A percentile compares a stretch with the other conserved stretches of the same genome.
These are phyloP conservation scores for Troides aeacus DNA, from an alignment of 2,888 invertebrate genomes.

Conservation along the genomic window DNA sequence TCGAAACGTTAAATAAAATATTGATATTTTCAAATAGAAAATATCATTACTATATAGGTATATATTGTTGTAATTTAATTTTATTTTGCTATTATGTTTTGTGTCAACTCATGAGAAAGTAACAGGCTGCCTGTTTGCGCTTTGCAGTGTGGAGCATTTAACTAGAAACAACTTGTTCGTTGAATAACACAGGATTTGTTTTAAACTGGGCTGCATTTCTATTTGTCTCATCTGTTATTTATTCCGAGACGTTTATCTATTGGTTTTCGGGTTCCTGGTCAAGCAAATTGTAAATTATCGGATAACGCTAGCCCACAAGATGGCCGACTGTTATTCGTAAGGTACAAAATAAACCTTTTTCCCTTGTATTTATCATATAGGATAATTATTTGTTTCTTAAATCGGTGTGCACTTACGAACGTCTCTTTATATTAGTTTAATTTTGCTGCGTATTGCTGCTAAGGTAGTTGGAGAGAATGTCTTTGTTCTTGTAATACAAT, in stretches of 20 bases:
- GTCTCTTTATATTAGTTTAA: conserved; percentile 27
- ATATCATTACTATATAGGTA: conserved; percentile 32
- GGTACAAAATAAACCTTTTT: conserved; percentile 68
- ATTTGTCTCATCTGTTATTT: conserved; percentile 44
- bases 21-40: conserved; percentile 40
- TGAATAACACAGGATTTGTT: conserved; percentile 46
- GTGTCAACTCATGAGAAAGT: conserved; percentile 47
- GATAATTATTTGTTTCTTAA: conserved; percentile 27
- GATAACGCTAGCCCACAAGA: conserved; percentile 79
- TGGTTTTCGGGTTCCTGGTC: conserved; percentile 52
- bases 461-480: conserved; percentile 40
- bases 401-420: conserved; percentile 26
- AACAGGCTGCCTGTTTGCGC: conserved; percentile 62
- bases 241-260: conserved; percentile 46
- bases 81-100: conserved; percentile 33
- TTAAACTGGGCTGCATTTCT: conserved; percentile 46
- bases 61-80: conserved; percentile 5
- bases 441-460: conserved; percentile 16
- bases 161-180: conserved; percentile 49
- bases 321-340: conserved; percentile 80
- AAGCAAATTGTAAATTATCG: conserved; percentile 63
- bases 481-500: conserved; percentile 59
- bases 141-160: conserved; percentile 64
- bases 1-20: conserved; percentile 45
- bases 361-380: conserved; percentile 40